A percentile compares a stretch with the other conserved stretches of the same genome.
phyloP scores from a whole-genome alignment of 2,888 invertebrate genomes.

The Apoda limacodes region DNA sequence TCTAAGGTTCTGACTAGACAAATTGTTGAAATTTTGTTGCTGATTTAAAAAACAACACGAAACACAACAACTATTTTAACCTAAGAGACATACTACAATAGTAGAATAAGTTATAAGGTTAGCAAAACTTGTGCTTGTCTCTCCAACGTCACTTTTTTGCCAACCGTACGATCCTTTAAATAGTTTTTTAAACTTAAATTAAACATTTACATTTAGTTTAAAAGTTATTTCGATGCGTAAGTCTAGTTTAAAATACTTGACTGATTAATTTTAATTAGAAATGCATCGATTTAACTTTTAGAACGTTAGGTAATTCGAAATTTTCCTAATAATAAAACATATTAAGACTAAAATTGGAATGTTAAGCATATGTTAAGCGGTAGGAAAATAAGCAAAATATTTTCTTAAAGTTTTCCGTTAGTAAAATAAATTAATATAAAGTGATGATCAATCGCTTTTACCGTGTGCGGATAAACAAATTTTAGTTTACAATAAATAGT shows the following conservation, averaged over 20 bases:
- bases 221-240: too few relatives aligned
- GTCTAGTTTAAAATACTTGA: too few relatives aligned
- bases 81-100: constrained; percentile 42
- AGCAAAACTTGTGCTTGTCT: constrained; percentile 54
- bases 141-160: constrained; percentile 25
- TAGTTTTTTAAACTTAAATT: constrained; percentile 33
- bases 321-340: constrained; percentile 47
- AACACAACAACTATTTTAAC: constrained; percentile 58
- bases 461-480: constrained; percentile 40
- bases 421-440: constrained; percentile 24
- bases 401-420: constrained; percentile 29
- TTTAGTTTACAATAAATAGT: constrained; percentile 60
- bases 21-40: constrained; percentile 42
- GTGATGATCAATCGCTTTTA: constrained; percentile 24
- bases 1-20: constrained; percentile 33
- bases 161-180: constrained; percentile 29
- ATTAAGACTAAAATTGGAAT: constrained; percentile 53
- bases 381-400: constrained; percentile 37
- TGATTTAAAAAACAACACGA: constrained; percentile 52
- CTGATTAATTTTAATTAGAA: too few relatives aligned
- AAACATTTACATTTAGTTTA: too few relatives aligned
- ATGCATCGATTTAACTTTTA: too few relatives aligned
- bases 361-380: constrained; percentile 47
- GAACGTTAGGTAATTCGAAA: too few relatives aligned
- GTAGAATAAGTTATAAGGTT: constrained; percentile 30